A percentile compares a stretch with the other conserved stretches of the same genome.
Conservation (phyloP, 2,888 invertebrate genomes). For the Allygus modestus region DNA sequence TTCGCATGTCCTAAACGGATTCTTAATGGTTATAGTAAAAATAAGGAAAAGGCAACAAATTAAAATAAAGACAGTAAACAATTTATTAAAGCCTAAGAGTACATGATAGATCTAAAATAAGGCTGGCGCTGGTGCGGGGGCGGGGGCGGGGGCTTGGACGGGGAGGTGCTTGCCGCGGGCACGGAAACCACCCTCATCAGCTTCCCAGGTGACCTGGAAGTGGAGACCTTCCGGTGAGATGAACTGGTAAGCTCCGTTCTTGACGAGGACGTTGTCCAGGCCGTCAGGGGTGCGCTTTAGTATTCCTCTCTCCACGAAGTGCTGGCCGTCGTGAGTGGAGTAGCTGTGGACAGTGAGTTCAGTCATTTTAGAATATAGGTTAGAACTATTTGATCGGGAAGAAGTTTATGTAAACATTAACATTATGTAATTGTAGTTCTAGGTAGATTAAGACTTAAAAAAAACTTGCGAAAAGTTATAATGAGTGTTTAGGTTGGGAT, state of each 20-base stretch:
- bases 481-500: too few relatives aligned
- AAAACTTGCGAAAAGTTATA: not conserved
- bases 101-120: not conserved
- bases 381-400: too few relatives aligned
- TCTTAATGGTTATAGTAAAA: too few relatives aligned
- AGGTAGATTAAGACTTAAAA: too few relatives aligned
- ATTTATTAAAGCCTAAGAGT: conserved; percentile 25
- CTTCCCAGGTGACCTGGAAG: conserved; percentile 69
- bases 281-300: conserved; percentile 40
- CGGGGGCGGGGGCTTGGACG: not conserved
- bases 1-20: too few relatives aligned
- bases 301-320: conserved; percentile 28
- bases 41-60: too few relatives aligned
- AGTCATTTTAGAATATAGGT: not conserved
- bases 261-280: conserved; percentile 40
- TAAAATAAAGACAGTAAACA: not conserved
- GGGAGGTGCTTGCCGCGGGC: conserved; percentile 65
- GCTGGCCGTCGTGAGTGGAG: conserved; percentile 33
- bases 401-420: too few relatives aligned
- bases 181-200: conserved; percentile 71
- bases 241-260: conserved; percentile 77
- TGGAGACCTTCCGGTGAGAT: conserved; percentile 77
- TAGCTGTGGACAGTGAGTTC: not conserved
- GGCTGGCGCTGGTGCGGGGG: not conserved
- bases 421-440: too few relatives aligned